phyloP scores from a whole-genome alignment of 1,140 invertebrate species.

The Carposina sasakii region DNA sequence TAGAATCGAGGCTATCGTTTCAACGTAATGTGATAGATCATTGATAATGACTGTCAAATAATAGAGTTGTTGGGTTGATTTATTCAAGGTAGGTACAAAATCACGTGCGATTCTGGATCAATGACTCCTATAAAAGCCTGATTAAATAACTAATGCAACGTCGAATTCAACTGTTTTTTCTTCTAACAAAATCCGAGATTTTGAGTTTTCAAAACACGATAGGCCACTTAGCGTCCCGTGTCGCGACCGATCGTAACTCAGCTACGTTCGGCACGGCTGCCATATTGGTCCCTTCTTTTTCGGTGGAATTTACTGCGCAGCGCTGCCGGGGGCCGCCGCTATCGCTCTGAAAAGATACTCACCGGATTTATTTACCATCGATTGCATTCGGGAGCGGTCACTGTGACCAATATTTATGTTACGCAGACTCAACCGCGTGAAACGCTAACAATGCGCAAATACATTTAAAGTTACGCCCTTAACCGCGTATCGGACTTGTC shows the following conservation, averaged over 20 bases:
- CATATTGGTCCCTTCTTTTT: constrained; percentile 56
- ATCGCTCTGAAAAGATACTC: constrained; percentile 40
- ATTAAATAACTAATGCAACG: no score
- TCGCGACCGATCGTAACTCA: constrained; percentile 52
- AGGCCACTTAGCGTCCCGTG: constrained; percentile 55
- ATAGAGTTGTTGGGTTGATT: no score
- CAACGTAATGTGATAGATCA: no score
- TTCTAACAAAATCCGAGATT: constrained; percentile 40
- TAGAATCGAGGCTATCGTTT: no score
- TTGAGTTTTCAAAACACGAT: constrained; percentile 56
- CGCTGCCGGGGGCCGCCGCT: constrained; percentile 38
- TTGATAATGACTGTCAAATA: no score
- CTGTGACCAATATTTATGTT: constrained; percentile 59
- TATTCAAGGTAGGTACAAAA: no score
- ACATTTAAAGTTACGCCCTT: constrained; percentile 50
- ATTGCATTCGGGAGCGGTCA: constrained; percentile 56
- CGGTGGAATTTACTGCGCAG: constrained; percentile 55
- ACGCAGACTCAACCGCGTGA: constrained; percentile 39
- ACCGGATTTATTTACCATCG: constrained; percentile 58
- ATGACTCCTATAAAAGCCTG: no score
- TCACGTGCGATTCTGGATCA: no score
- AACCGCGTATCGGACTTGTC: no score
- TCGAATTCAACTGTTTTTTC: constrained; percentile 44
- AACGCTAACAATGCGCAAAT: constrained; percentile 61
- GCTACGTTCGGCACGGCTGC: constrained; percentile 54